Conservation (phyloP, 2,888 invertebrate species). For the Dione vanillae region DNA sequence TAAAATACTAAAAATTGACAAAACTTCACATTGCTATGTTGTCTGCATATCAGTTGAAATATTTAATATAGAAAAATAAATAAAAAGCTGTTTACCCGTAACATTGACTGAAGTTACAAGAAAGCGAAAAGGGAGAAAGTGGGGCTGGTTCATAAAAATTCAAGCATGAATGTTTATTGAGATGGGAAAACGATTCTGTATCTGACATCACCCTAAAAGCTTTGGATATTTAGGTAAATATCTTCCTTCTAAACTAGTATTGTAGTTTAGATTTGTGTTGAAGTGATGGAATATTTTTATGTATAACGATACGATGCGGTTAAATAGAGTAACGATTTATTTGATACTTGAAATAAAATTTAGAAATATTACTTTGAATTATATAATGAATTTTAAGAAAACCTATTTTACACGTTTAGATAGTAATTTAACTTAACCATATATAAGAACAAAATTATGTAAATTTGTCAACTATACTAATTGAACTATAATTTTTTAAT, state of each 20-base stretch:
- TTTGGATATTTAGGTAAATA: conserved; percentile 47
- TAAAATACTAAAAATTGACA: too few relatives aligned
- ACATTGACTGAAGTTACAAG: conserved; percentile 5
- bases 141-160: conserved; percentile 36
- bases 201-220: conserved; percentile 45
- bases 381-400: too few relatives aligned
- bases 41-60: not conserved
- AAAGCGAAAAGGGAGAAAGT: conserved; percentile 29
- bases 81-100: conserved; percentile 3
- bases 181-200: conserved; percentile 42
- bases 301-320: not conserved
- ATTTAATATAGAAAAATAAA: not conserved
- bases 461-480: too few relatives aligned
- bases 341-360: too few relatives aligned
- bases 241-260: conserved; percentile 26
- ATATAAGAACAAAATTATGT: too few relatives aligned
- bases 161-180: conserved; percentile 42
- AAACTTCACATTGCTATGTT: too few relatives aligned
- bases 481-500: too few relatives aligned
- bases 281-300: not conserved
- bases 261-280: not conserved
- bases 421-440: too few relatives aligned
- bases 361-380: not conserved
- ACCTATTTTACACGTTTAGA: too few relatives aligned
- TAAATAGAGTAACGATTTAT: not conserved